Evolutionary conservation across 2,888 invertebrate species (phyloP), one percentile per base, ranked within the genome.

Genomic region (Onchidella celtica): DNA sequence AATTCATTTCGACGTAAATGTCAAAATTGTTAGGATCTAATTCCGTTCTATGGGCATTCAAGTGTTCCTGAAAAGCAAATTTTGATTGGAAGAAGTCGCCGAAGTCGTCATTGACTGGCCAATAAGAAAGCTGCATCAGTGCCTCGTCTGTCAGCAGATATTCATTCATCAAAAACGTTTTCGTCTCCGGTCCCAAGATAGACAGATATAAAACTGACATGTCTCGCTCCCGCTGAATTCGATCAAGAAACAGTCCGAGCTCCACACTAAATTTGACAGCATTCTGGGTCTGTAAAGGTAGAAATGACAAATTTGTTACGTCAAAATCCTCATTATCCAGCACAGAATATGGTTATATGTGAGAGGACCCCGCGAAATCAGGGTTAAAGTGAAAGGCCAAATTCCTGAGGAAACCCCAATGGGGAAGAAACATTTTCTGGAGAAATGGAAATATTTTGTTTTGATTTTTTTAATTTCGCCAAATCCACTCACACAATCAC

Each of bases 101-200:
- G 36, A 75, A 55, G 32, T 75, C 79, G 57, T 69, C 61, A 27
- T 72, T 74, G n/a, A 74, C 86, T 2, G 89, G 89, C 89, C 89
- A 89, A 36, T 83, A 82, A 0, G 88, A 86, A 17, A 89, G 76
- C 9, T 84, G 82, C 27, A 84, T 84, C 14, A 89, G 83, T 0
- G 88, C 87, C 59, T 86, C 84, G 83, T 89, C 89, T 0, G 89
- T 89, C 0, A 87, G 85, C 81, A 86, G 84, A 77, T 88, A 89
- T 72, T 88, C 87, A 38, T 85, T 84, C 29, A 87, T 82, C 14
- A 89, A 86, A 79, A 89, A 88, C n/a, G 47, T 47, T 17, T 47
- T 47, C 47, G 89, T 88, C 59, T 87, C 87, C 24, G 89, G 88
- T n/a, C 89, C 89, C 55, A 88, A 81, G 29, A 86, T 87, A 75